These are phyloP conservation scores for Netelia fuscicornis DNA, from an alignment of 2,888 invertebrate species.

Conservation along the genomic window DNA sequence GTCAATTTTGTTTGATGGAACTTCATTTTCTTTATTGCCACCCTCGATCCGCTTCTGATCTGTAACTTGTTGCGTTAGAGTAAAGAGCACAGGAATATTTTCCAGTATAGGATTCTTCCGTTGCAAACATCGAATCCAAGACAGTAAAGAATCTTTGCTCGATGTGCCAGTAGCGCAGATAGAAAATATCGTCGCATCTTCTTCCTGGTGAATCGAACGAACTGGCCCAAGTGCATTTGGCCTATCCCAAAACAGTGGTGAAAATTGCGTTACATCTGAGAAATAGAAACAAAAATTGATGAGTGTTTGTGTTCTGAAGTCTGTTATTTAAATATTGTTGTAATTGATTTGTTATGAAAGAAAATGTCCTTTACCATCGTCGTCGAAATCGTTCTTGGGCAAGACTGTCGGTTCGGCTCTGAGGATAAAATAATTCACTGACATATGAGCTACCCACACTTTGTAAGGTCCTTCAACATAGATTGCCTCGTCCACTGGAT, in stretches of 20 bases:
- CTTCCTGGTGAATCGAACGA: constrained; percentile 95
- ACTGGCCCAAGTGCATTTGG: constrained; percentile 85
- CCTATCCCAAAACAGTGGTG: constrained; percentile 86
- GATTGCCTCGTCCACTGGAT: constrained; percentile 87
- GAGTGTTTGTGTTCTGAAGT: neutral
- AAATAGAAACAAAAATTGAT: constrained; percentile 77
- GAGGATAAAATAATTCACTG: constrained; percentile 94
- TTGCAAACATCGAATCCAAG: constrained; percentile 95
- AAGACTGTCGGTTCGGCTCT: constrained; percentile 87
- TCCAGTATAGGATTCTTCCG: constrained; percentile 90
- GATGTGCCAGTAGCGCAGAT: constrained; percentile 97
- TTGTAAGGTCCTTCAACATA: constrained; percentile 94
- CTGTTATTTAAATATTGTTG: neutral
- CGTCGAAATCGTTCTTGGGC: constrained; percentile 82
- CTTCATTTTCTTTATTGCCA: constrained; percentile 29
- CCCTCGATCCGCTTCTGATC: constrained; percentile 27
- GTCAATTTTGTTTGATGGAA: constrained; percentile 28
- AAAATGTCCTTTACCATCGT: constrained; percentile 87
- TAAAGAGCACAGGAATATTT: constrained; percentile 94
- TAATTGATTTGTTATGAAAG: neutral
- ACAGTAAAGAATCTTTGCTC: constrained; percentile 95
- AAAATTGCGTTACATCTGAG: constrained; percentile 90
- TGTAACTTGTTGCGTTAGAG: constrained; percentile 85
- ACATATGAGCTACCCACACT: constrained; percentile 91
- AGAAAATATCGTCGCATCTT: constrained; percentile 95